Percentiles rank a stretch among this genome's conserved stretches.
Evolutionary conservation across 2,797 vertebrate genomes (phyloP).

Genomic region (Falco rusticolus): DNA sequence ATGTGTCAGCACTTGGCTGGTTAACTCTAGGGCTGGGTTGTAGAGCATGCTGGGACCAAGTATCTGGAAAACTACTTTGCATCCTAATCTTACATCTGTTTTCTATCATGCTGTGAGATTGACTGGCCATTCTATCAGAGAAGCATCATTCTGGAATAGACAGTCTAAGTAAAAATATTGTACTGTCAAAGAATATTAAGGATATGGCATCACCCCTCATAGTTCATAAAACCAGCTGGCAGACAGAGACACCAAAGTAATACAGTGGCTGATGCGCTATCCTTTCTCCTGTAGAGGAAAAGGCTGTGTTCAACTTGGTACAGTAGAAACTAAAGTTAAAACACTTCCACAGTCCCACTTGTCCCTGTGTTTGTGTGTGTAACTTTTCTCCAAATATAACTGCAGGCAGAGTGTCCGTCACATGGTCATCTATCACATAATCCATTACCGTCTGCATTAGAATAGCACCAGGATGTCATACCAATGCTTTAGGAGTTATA

Average conservation of each 20-base stretch:
- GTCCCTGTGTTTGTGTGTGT: background rate
- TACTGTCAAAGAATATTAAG: slow-evolving; percentile 77
- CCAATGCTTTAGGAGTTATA: background rate
- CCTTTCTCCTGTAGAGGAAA: slow-evolving; percentile 24
- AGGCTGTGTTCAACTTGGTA: background rate
- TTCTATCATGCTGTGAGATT: slow-evolving; percentile 79
- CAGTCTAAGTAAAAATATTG: slow-evolving; percentile 68
- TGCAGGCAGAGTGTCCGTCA: background rate
- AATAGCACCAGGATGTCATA: background rate
- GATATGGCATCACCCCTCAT: slow-evolving; percentile 54
- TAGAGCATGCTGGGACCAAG: slow-evolving; percentile 81
- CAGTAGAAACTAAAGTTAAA: background rate
- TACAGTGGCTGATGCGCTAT: slow-evolving; percentile 10
- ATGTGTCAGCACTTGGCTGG: slow-evolving; percentile 84
- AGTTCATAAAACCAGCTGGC: slow-evolving; percentile 65
- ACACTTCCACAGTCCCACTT: background rate
- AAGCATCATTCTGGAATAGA: slow-evolving; percentile 71
- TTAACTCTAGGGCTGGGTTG: slow-evolving; percentile 78
- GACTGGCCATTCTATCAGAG: slow-evolving; percentile 77
- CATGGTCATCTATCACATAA: background rate
- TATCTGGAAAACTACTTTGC: slow-evolving; percentile 84
- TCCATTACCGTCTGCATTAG: background rate
- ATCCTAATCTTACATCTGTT: slow-evolving; percentile 84
- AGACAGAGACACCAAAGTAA: slow-evolving; percentile 49
- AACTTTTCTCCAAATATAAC: background rate